Percentiles rank a stretch among this genome's conserved stretches.
These are phyloP conservation scores for Reinhardtius hippoglossoides DNA, from an alignment of 2,113 vertebrate genomes.

Conservation along the genomic window DNA sequence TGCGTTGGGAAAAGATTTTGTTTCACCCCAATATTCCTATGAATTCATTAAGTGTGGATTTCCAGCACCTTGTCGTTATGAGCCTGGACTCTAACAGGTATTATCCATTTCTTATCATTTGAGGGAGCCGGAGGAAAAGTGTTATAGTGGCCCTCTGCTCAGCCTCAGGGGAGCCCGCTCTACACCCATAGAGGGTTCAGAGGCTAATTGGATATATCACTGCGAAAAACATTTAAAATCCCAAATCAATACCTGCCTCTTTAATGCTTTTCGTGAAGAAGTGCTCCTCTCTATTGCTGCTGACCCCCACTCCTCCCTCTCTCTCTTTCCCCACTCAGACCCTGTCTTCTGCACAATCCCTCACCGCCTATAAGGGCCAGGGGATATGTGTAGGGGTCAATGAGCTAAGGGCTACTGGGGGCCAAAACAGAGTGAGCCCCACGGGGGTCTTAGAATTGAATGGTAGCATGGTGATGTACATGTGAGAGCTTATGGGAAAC, in stretches of 20 bases:
- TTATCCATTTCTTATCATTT: slow-evolving; percentile 68
- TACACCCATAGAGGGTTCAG: slow-evolving; percentile 80
- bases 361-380: slow-evolving; percentile 71
- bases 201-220: slow-evolving; percentile 85
- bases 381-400: slow-evolving; percentile 69
- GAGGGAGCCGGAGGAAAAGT: slow-evolving; percentile 52
- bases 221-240: slow-evolving; percentile 84
- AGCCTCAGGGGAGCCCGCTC: slow-evolving; percentile 67
- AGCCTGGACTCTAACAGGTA: slow-evolving; percentile 67
- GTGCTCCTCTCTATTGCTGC: slow-evolving; percentile 72
- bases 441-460: slow-evolving; percentile 69
- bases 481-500: slow-evolving; percentile 56
- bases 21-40: slow-evolving; percentile 10
- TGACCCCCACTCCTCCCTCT: slow-evolving; percentile 39
- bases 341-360: slow-evolving; percentile 65
- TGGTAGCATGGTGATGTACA: slow-evolving; percentile 59
- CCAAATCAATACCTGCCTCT: slow-evolving; percentile 84
- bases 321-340: slow-evolving; percentile 38
- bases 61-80: slow-evolving; percentile 31
- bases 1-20: slow-evolving; percentile 1
- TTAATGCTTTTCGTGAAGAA: slow-evolving; percentile 83
- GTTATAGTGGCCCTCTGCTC: slow-evolving; percentile 45
- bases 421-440: slow-evolving; percentile 68
- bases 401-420: slow-evolving; percentile 63
- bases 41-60: slow-evolving; percentile 33